Evolutionary conservation across 2,888 invertebrate genomes (phyloP), one percentile per base, ranked within the genome.

Genomic region (Copidosoma aretas): DNA sequence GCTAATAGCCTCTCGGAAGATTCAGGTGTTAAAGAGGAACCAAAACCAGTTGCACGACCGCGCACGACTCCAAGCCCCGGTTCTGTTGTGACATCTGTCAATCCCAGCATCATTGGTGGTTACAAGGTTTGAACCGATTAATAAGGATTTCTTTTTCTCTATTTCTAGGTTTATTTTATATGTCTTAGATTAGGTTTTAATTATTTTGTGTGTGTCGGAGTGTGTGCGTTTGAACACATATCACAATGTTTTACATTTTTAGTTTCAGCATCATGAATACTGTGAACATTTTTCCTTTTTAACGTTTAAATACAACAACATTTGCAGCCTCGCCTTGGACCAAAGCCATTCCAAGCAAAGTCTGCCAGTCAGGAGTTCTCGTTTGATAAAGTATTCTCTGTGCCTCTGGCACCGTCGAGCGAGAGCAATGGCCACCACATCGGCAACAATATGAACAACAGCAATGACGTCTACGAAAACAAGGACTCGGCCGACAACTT

Each of bases 331-430:
- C 90, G 93, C 25, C 87, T 94, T 58, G 94, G 94, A 2, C 94
- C 94, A 51, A 94, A 93, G 82, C 93, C 93, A 32, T 94, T 94
- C 82, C 92, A 93, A 12, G 91, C 93, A 53, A 90, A 92, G 43
- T 88, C 91, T 5, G 87, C 89, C 69, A 89, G 86, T 76, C 91
- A 91, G 67, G 91, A 91, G 76, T 91, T 93, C 77, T 91, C 90
- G 0, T 93, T 93, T 78, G 92, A 92, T 81, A 92, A 92, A 80
- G 92, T 93, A 25, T 93, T 93, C 82, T 91, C 91, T 0, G 93
- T 93, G 10, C 93, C 93, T 0, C 86, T 89, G 1, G 92, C 90
- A 0, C 93, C 93, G 0, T 81, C 78, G 39, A 79, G 24, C 49
- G 82, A 82, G n/a, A 81, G 79, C 25, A 83, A 83, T 62, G 82